Evolutionary conservation across 2,797 vertebrate species (phyloP).

Genomic region (Sphenodon punctatus): DNA sequence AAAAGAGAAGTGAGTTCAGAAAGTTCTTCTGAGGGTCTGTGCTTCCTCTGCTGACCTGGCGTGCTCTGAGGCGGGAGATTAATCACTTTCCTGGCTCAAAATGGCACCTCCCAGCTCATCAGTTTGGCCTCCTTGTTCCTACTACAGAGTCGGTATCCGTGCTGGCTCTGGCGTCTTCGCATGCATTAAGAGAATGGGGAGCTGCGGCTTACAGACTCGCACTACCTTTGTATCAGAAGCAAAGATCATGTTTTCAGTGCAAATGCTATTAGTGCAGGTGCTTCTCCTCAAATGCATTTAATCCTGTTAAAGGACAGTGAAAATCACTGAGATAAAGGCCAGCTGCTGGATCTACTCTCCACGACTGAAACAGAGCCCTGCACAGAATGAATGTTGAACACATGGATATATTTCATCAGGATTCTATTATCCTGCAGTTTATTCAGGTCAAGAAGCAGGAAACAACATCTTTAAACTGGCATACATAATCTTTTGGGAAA

Average conservation of each 20-base stretch:
- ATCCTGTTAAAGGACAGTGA: not conserved
- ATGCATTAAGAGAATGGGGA: no score
- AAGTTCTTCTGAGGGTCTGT: not conserved
- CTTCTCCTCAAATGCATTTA: not conserved
- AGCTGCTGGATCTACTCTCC: fast-evolving
- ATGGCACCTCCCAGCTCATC: not conserved
- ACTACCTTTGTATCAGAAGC: fast-evolving
- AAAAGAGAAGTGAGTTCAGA: not conserved
- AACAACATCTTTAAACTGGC: constrained; percentile 50
- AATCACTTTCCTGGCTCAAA: not conserved
- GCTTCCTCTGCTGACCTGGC: not conserved
- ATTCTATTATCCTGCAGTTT: constrained; percentile 66
- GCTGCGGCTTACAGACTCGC: not conserved
- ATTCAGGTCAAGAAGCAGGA: constrained; percentile 69
- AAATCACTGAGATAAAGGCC: not conserved
- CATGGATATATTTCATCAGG: constrained; percentile 55
- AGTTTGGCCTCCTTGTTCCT: not conserved
- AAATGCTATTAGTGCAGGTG: fast-evolving
- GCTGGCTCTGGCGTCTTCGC: not conserved
- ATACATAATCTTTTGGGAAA: constrained; percentile 68
- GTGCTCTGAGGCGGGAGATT: not conserved
- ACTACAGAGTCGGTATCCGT: no score
- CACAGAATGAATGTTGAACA: not conserved
- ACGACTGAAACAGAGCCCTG: not conserved
- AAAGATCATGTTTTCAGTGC: not conserved